phyloP scores from a whole-genome alignment of 2,888 invertebrate genomes.

The Dicycla oo region DNA sequence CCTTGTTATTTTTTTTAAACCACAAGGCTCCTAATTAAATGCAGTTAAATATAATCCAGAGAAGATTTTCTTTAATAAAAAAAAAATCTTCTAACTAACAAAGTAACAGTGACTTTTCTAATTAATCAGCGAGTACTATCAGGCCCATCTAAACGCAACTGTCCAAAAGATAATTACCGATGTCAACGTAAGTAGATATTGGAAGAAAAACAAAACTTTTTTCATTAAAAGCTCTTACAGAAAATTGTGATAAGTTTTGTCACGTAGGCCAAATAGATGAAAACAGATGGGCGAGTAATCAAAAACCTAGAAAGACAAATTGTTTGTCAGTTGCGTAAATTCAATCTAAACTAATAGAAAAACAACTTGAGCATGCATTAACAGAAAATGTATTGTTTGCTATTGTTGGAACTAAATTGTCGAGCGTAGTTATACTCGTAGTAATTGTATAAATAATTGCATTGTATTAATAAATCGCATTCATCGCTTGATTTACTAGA shows the following conservation, averaged over 20 bases:
- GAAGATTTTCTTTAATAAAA: no score
- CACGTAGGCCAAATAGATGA: conserved; percentile 42
- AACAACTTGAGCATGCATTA: background rate
- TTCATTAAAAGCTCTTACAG: conserved; percentile 39
- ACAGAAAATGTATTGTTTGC: background rate
- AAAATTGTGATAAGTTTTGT: conserved; percentile 43
- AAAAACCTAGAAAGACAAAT: conserved; percentile 29
- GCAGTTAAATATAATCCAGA: background rate
- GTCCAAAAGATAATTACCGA: conserved; percentile 20
- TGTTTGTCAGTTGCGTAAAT: conserved; percentile 13
- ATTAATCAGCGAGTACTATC: background rate
- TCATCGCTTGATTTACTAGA: background rate
- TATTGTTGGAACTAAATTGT: background rate
- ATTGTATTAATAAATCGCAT: background rate
- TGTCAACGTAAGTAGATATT: background rate
- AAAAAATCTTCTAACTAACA: background rate
- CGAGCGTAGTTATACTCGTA: background rate
- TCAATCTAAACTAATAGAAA: conserved; percentile 17
- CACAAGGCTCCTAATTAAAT: background rate
- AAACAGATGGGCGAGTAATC: conserved; percentile 9
- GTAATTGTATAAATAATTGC: background rate
- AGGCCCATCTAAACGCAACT: conserved; percentile 10
- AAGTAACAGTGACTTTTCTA: conserved; percentile 10
- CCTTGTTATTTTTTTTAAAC: no score
- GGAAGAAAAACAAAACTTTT: conserved; percentile 44